Percentiles rank a stretch among this genome's conserved stretches.
Evolutionary conservation across 1,140 invertebrate species (phyloP).

Genomic region (Lysiphlebus fabarum): DNA sequence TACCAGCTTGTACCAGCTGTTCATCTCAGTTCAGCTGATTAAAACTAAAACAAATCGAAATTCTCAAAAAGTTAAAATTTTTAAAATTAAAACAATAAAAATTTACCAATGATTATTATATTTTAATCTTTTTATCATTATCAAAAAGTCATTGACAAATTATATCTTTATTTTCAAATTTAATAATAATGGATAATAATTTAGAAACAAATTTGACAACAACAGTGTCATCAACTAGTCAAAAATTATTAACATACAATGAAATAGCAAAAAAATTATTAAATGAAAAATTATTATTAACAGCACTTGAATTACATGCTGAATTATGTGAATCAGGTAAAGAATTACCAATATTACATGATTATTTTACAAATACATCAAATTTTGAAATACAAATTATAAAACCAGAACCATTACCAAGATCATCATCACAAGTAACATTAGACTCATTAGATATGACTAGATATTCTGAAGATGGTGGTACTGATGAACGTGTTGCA

Average conservation of each 20-base stretch:
- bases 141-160: too few species aligned
- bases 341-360: conserved; percentile 73
- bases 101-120: too few species aligned
- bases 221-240: too few species aligned
- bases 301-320: conserved; percentile 82
- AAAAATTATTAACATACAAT: conserved; percentile 39
- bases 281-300: conserved; percentile 75
- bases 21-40: too few species aligned
- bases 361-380: conserved; percentile 86
- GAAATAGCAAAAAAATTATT: conserved; percentile 76
- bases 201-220: too few species aligned
- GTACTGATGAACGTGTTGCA: conserved; percentile 74
- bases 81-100: too few species aligned
- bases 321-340: conserved; percentile 79
- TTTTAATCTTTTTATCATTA: too few species aligned
- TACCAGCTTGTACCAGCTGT: too few species aligned
- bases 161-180: too few species aligned
- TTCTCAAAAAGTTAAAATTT: too few species aligned
- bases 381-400: conserved; percentile 75
- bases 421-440: conserved; percentile 84
- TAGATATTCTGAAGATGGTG: conserved; percentile 84
- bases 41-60: too few species aligned
- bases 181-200: too few species aligned
- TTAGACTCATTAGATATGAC: conserved; percentile 86
- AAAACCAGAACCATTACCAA: conserved; percentile 60